Base-by-base conservation (phyloP, 2,797 vertebrate species). In the Poeciliopsis paucimaculata region DNA sequence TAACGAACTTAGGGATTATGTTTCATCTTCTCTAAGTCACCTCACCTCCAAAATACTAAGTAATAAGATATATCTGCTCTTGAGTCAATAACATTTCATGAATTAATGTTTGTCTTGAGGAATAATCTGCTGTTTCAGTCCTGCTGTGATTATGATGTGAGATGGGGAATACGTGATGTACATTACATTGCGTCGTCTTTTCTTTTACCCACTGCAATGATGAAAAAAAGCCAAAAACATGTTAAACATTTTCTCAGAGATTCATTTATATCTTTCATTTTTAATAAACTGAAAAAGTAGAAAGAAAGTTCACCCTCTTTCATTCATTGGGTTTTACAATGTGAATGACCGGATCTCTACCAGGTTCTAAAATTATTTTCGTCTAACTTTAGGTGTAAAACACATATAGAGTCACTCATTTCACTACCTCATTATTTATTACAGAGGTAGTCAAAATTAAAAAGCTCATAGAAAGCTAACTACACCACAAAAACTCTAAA, bases 51-150 rank as follows among this genome's bases (percentile, higher is more conserved):
- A 70, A 84, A 18, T 72, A 39, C 16, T 46, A 1, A 26, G 53
- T 74, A 7, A 34, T 72, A 68, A 43, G 45, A 49, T 11, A n/a
- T 43, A 76, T n/a, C 23, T 26, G 55, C 18, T 47, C 31, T 75
- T 12, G 68, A 79, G 64, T 78, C 31, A 71, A 75, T 8, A 28
- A 16, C 16, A 45, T 46, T 66, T n/a, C 51, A 62, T 43, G 34
- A 75, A 86, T 23, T 39, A 41, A 66, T 66, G 64, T 66, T 66
- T 66, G 64, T 39, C 36, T 39, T 39, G 34, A 31, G 1, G 2
- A 45, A 20, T 77, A 57, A 66, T 73, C 18, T 46, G 31, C 7
- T 64, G 60, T 64, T 20, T 79, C 62, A 68, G 49, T 68, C 28
- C 76, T 70, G 46, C 73, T 57, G 73, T 28, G 45, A 47, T 34